A percentile compares a stretch with the other conserved stretches of the same genome.
phyloP scores from a whole-genome alignment of 2,888 invertebrate genomes.

The Allacma fusca region DNA sequence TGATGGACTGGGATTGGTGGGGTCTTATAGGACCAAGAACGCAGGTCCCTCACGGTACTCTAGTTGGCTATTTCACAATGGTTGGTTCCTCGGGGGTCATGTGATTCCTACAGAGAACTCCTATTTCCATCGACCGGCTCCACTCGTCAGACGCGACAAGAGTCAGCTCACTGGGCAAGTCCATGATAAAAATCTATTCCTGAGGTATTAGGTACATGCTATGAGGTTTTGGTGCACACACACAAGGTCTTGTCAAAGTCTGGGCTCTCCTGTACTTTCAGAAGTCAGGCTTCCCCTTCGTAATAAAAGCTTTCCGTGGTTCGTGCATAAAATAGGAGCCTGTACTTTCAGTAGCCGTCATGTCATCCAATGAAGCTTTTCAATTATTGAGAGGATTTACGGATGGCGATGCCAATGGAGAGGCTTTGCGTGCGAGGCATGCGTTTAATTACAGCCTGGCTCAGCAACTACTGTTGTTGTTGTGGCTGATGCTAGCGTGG shows the following conservation, averaged over 20 bases:
- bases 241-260: too few relatives aligned
- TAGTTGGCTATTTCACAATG: slow-evolving; percentile 29
- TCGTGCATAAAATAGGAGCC: slow-evolving; percentile 22
- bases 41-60: slow-evolving; percentile 36
- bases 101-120: slow-evolving; percentile 40
- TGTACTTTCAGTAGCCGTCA: not conserved
- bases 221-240: too few relatives aligned
- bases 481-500: too few relatives aligned
- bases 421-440: not conserved
- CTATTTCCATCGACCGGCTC: slow-evolving; percentile 42
- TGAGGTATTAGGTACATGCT: not conserved
- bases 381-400: not conserved
- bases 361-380: slow-evolving; percentile 3
- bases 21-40: slow-evolving; percentile 45
- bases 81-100: slow-evolving; percentile 36
- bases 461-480: not conserved
- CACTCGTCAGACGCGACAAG: slow-evolving; percentile 40
- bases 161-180: slow-evolving; percentile 14
- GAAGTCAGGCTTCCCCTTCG: not conserved
- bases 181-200: slow-evolving; percentile 11
- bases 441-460: not conserved
- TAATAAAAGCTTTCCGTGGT: slow-evolving; percentile 5
- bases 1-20: slow-evolving; percentile 34
- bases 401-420: not conserved
- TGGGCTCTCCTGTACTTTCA: not conserved